Evolutionary conservation across 2,888 invertebrate genomes (phyloP).

Genomic region (Pollenia griseotomentosa): DNA sequence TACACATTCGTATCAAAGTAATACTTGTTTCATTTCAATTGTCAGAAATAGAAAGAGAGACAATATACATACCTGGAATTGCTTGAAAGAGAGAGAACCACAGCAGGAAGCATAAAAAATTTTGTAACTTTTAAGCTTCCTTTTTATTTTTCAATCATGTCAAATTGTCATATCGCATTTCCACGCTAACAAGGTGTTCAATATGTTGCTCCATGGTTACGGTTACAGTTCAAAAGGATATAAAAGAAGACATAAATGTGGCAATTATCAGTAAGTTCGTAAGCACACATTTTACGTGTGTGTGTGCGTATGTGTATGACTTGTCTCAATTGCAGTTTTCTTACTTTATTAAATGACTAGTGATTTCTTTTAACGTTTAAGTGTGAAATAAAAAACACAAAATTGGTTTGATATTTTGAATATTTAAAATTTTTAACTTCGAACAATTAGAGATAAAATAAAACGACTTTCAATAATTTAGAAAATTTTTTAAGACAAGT

Average conservation of each 20-base stretch:
- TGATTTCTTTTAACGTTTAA: constrained; percentile 2
- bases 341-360: neutral
- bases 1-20: neutral
- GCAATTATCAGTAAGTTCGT: constrained; percentile 65
- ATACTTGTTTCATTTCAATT: neutral
- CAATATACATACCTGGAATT: neutral
- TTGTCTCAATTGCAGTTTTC: neutral
- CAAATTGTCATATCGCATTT: constrained; percentile 73
- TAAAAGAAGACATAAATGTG: constrained; percentile 71
- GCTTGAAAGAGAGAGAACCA: neutral
- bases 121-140: constrained; percentile 50
- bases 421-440: constrained; percentile 4
- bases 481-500: neutral
- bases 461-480: constrained; percentile 19
- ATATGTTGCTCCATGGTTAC: constrained; percentile 54
- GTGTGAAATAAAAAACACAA: neutral
- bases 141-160: constrained; percentile 72
- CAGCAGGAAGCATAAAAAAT: neutral
- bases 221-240: constrained; percentile 62
- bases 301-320: neutral
- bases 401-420: constrained; percentile 15
- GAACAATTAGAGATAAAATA: constrained; percentile 25
- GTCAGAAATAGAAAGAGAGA: neutral
- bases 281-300: constrained; percentile 5
- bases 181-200: constrained; percentile 71